A percentile compares a stretch with the other conserved stretches of the same genome.
Evolutionary conservation across 2,797 vertebrate species (phyloP).

Genomic region (Moxostoma hubbsi): DNA sequence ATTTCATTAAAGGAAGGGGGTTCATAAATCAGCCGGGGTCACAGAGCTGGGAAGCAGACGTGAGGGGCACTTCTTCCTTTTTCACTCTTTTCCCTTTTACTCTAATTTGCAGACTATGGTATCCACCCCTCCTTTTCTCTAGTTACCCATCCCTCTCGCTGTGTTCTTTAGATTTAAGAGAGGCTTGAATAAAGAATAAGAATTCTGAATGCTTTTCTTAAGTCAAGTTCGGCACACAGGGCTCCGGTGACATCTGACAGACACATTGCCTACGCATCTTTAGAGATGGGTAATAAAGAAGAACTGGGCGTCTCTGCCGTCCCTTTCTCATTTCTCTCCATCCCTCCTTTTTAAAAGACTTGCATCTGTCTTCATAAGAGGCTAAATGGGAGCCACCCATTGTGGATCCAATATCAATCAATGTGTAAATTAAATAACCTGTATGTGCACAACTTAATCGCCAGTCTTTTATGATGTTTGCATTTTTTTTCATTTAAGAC

Average conservation of each 20-base stretch:
- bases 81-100: conserved; percentile 78
- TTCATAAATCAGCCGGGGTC: conserved; percentile 97
- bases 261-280: conserved; percentile 44
- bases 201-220: conserved; percentile 53
- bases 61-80: conserved; percentile 70
- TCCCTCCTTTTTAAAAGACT: conserved; percentile 32
- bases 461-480: too few species aligned
- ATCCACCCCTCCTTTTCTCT: conserved; percentile 14
- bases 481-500: too few species aligned
- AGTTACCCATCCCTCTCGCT: conserved; percentile 26
- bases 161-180: conserved; percentile 54
- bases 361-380: conserved; percentile 60
- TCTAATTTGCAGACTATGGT: conserved; percentile 83
- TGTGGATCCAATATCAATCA: conserved; percentile 32
- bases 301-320: conserved; percentile 42
- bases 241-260: conserved; percentile 60
- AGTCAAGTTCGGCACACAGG: conserved; percentile 46
- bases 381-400: conserved; percentile 37
- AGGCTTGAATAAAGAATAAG: conserved; percentile 57
- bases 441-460: too few species aligned
- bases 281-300: conserved; percentile 46
- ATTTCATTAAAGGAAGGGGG: conserved; percentile 99
- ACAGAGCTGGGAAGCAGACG: conserved; percentile 84
- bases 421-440: conserved; percentile 29
- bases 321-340: conserved; percentile 45